Conservation (phyloP, 2,797 vertebrate species). For the Pseudopleuronectes americanus region DNA sequence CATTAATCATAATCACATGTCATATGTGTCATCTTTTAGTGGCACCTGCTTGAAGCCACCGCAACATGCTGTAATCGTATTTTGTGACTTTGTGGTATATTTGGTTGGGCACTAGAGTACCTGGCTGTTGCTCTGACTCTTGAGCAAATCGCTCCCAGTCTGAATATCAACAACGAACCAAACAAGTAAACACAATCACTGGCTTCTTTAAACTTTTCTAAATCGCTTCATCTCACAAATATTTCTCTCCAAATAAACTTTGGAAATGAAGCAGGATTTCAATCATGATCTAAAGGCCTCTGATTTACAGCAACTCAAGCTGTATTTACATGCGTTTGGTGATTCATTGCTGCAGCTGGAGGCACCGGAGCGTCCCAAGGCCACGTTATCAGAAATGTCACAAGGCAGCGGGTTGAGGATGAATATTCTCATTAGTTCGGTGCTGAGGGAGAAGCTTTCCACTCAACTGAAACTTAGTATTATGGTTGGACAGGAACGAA, state of each 20-base stretch:
- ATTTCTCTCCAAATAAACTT: background rate
- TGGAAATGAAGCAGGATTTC: background rate
- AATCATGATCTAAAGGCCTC: background rate
- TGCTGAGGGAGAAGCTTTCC: slow-evolving; percentile 9
- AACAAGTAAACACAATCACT: slow-evolving; percentile 18
- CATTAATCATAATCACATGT: too few relatives aligned
- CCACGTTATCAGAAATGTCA: slow-evolving; percentile 15
- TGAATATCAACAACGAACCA: background rate
- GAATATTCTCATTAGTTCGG: slow-evolving; percentile 24
- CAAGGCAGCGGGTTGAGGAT: background rate
- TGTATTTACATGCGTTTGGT: slow-evolving; percentile 22
- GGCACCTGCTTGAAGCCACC: too few relatives aligned
- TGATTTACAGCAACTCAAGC: background rate
- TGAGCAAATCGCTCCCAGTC: too few relatives aligned
- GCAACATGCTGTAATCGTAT: too few relatives aligned
- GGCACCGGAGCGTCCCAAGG: slow-evolving; percentile 5
- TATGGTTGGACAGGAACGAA: slow-evolving; percentile 38
- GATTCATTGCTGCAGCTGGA: slow-evolving; percentile 32
- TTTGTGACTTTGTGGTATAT: too few relatives aligned
- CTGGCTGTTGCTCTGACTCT: too few relatives aligned
- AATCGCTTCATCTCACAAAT: background rate
- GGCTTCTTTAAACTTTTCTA: background rate
- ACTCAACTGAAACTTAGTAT: slow-evolving; percentile 27
- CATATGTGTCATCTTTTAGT: too few relatives aligned
- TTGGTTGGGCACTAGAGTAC: too few relatives aligned